Evolutionary conservation across 37 sponge, comb jelly and placozoan species (phyloP), one percentile per base, ranked within the genome.

Genomic region (Oscarella lobularis): DNA sequence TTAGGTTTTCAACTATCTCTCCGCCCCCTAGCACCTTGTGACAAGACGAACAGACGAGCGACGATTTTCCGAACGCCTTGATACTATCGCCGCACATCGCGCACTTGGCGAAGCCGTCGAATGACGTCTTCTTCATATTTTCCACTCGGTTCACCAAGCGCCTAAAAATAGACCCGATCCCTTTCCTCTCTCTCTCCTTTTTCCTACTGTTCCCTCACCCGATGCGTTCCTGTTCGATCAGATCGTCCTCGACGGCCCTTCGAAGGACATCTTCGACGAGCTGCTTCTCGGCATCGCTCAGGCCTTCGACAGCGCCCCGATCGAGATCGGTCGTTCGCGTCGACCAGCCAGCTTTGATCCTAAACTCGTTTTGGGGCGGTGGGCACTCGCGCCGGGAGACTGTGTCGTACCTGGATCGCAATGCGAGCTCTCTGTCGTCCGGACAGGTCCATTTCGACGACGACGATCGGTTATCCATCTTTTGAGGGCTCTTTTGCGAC

Each of bases 391-490:
- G 9, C 60, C 60, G 60, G 9, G 20, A 20, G 20, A 48, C 60
- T 20, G 60, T 48, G 60, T 27, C 20, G 9, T 48, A 48, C 60
- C 60, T 48, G 9, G 60, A 48, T 48, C 60, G 60, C 20, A 48
- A 20, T 27, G 20, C 20, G 14, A 48, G 20, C 60, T 48, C 14
- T 20, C 60, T 48, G 60, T 48, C 60, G 60, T 48, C 60, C 9
- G 60, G 60, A 48, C 60, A 48, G 60, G 20, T 20, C 60, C 60
- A 48, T 48, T 48, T n/a, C n/a, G n/a, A n/a, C n/a, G n/a, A n/a
- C n/a, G n/a, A n/a, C n/a, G n/a, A n/a, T n/a, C n/a, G n/a, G n/a
- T n/a, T n/a, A n/a, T n/a, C n/a, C n/a, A n/a, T n/a, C n/a, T n/a
- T n/a, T n/a, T n/a, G n/a, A n/a, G n/a, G n/a, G n/a, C n/a, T n/a